Base-by-base conservation (phyloP, 2,888 invertebrate species). In the Mongoloraphidia duomilia region DNA sequence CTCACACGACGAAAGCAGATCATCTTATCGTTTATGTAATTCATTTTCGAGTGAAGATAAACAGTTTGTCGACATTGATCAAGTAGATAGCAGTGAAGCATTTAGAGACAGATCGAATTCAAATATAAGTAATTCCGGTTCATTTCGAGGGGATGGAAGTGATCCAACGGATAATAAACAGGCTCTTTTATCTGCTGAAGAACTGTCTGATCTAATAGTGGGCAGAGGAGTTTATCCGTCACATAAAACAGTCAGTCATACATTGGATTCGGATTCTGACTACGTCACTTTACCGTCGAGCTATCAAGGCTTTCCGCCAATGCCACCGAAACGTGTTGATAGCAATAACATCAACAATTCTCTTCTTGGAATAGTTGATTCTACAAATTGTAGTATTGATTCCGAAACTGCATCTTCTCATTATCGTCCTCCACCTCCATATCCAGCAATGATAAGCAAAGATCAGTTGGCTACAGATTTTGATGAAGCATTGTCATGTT, bases 71-170 rank as follows among this genome's bases (percentile, higher is more conserved):
- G 50, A 46, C n/a, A 50, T 52, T n/a, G 67, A 67, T 55, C 66
- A 67, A 57, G 69, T 74, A 52, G 72, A 73, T 56, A 71, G 69
- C 56, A 66, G 67, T 41, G 69, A 70, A 55, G 68, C 65, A 44
- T 82, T 81, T 61, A 70, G 84, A 50, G 72, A 79, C 60, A 70
- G 84, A 49, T 82, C 86, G 39, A 85, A 87, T 61, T 89, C 89
- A 2, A 82, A 84, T 57, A 77, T 84, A 1, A 88, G 88, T 63
- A 80, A 81, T n/a, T 73, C 77, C 34, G 79, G 77, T 17, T 88
- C 88, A 45, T 89, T 89, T 63, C 81, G 87, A 44, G 89, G 89
- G 3, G 89, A 89, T 60, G 89, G 89, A n/a, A 89, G 88, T 61
- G 89, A 89, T 65, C 89, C 89, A 3, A 84, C 88, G 1, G 85